phyloP scores from a whole-genome alignment of 2,113 vertebrate genomes.

The Hemiprocne comata region DNA sequence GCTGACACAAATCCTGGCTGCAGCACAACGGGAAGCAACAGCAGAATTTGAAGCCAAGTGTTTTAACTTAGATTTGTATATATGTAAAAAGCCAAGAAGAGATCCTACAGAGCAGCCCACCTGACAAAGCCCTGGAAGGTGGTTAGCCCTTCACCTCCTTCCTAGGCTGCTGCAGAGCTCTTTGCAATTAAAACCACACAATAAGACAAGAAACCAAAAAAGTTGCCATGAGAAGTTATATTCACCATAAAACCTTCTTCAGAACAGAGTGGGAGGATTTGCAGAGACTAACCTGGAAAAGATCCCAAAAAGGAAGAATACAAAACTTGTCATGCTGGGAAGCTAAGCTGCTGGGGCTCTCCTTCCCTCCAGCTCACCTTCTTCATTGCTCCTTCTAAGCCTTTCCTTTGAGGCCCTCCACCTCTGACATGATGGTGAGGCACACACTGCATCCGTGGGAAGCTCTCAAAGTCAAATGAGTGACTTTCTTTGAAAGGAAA shows the following conservation, averaged over 20 bases:
- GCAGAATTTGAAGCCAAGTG: background rate
- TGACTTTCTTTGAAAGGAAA: conserved; percentile 23
- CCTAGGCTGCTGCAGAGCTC: background rate
- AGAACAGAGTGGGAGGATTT: background rate
- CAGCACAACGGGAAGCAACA: background rate
- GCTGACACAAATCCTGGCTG: background rate
- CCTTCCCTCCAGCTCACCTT: background rate
- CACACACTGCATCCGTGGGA: background rate
- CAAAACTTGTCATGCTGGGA: background rate
- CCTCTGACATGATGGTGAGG: background rate
- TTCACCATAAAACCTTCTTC: background rate
- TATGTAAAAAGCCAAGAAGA: background rate
- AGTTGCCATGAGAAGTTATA: background rate
- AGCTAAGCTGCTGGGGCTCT: background rate
- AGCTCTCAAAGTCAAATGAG: background rate
- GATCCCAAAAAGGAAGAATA: background rate
- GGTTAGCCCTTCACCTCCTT: background rate
- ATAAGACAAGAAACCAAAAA: background rate
- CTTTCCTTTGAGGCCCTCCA: background rate
- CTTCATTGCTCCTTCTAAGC: background rate
- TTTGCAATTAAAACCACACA: background rate
- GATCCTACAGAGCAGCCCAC: background rate
- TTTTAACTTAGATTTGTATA: background rate
- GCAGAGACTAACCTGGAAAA: background rate
- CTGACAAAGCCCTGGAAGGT: background rate